Base-by-base conservation (phyloP, 1,140 invertebrate species). In the Piezodorus guildinii region DNA sequence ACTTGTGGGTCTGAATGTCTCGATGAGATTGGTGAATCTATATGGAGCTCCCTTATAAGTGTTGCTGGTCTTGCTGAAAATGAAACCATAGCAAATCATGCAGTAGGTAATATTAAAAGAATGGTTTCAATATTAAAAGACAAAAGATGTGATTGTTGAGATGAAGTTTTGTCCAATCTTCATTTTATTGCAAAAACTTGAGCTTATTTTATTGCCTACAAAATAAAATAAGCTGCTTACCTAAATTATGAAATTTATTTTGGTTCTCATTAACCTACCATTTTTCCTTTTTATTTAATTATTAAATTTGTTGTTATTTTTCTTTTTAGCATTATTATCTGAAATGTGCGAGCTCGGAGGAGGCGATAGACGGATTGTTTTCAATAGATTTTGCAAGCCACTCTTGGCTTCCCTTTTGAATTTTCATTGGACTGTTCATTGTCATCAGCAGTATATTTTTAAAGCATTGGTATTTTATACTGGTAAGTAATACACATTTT, bases 371-470 rank as follows among this genome's bases (percentile, higher is more conserved):
- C 21, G 60, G 8, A 51, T 49, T 27, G 25, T 68, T 30, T 65
- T 60, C n/a, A 44, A 39, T 21, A 59, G 61, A 27, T 59, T 65
- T 49, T 65, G 58, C 17, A 19, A 52, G 39, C 21, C 15, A 1
- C 34, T 67, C 5, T 46, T 68, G 21, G 52, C 63, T 4, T 51
- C 60, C 21, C 19, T 68, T 44, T 27, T 56, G 21, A 34, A 54
- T 10, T 16, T 19, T 30, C 54, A 69, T 8, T 78, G 76, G 77
- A 73, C 68, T 12, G 39, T 71, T 14, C 65, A 74, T 44, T 72
- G 68, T 56, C 62, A 71, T 3, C 72, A 76, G 49, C 72, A 73
- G 44, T 68, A 70, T 27, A 73, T 78, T 52, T 77, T 78, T 61
- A 66, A 65, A 63, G 66, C 71, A 15, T 72, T 72, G 58, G 56